Percentiles rank a stretch among this genome's conserved stretches.
phyloP scores from a whole-genome alignment of 2,113 vertebrate species.

The Hypomesus transpacificus region DNA sequence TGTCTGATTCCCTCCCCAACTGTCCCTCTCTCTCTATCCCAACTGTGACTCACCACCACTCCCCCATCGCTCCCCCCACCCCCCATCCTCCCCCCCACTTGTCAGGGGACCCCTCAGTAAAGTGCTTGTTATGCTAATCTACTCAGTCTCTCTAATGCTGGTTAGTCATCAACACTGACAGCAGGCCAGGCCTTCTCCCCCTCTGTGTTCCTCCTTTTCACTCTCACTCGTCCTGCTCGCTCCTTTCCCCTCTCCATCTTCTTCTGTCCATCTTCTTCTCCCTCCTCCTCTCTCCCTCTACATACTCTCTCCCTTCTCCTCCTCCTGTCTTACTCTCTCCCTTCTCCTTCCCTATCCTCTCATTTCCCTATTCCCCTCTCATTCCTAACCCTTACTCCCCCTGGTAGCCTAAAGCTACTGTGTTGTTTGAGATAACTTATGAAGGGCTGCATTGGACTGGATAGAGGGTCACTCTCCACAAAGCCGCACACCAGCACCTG shows the following conservation, averaged over 20 bases:
- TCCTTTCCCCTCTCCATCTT: neutral
- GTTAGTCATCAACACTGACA: constrained; percentile 73
- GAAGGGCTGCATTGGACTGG: no score
- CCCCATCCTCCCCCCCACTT: constrained; percentile 70
- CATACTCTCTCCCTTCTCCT: constrained; percentile 9
- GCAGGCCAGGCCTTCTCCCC: constrained; percentile 30
- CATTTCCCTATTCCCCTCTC: neutral
- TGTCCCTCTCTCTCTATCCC: constrained; percentile 31
- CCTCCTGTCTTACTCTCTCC: no score
- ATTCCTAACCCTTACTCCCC: constrained; percentile 21
- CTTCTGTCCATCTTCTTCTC: no score
- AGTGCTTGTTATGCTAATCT: constrained; percentile 98
- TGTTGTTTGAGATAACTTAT: no score
- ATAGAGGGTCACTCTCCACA: no score
- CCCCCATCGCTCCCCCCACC: constrained; percentile 42
- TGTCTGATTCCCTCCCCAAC: constrained; percentile 14
- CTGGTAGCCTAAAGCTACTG: no score
- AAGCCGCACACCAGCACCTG: no score
- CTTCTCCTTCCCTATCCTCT: neutral
- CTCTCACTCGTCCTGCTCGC: neutral
- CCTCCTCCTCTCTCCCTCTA: neutral
- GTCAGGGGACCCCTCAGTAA: constrained; percentile 52
- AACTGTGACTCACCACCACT: constrained; percentile 1
- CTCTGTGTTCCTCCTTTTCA: no score
- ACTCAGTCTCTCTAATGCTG: constrained; percentile 82